Evolutionary conservation across 2,797 vertebrate species (phyloP).

Genomic region (Cercopithecus neglectus): DNA sequence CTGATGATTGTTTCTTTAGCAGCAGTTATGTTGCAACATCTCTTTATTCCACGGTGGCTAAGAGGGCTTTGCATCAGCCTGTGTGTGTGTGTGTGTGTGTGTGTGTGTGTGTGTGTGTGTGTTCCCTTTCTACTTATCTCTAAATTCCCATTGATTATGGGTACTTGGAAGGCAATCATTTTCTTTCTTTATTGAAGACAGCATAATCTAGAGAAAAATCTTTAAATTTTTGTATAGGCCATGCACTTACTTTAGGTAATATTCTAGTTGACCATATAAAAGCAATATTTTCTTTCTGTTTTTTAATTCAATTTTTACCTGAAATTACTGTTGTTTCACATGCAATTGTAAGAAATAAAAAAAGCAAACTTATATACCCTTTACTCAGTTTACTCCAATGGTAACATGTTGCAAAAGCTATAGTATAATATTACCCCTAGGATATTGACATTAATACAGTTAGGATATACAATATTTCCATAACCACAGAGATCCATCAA

Average conservation of each 20-base stretch:
- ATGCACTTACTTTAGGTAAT: neutral
- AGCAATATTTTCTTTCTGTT: neutral
- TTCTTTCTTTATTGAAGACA: neutral
- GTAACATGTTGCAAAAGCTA: neutral
- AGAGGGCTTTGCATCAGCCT: neutral
- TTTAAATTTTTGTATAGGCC: neutral
- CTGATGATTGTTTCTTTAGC: neutral
- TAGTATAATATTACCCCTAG: neutral
- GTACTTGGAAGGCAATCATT: neutral
- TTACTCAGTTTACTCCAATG: neutral
- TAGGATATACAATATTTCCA: neutral
- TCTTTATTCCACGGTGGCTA: neutral
- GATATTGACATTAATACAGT: neutral
- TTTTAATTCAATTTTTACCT: neutral
- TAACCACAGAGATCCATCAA: neutral
- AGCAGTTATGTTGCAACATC: neutral
- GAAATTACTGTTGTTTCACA: neutral
- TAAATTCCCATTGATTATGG: neutral
- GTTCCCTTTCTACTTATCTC: neutral
- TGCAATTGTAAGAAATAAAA: neutral
- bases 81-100: no score
- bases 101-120: neutral
- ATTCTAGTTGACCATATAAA: neutral
- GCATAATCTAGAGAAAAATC: neutral
- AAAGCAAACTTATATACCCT: fast-evolving